Percentiles rank a stretch among this genome's conserved stretches.
Evolutionary conservation across 1,140 invertebrate genomes (phyloP).

Genomic region (Micrasema minimum): DNA sequence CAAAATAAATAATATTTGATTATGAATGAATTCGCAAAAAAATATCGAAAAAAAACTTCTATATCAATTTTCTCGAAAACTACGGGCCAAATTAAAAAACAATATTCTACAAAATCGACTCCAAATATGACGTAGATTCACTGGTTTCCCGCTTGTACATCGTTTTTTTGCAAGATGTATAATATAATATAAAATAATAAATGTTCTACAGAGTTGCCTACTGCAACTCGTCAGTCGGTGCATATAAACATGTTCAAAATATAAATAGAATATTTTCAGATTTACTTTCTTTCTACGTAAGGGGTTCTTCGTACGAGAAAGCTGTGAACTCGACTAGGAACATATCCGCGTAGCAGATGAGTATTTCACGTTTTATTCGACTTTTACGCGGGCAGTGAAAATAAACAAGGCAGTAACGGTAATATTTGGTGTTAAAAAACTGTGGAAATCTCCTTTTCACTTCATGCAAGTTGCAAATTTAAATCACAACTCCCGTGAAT

Average conservation of each 20-base stretch:
- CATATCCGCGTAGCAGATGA: background rate
- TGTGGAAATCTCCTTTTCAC: slow-evolving; percentile 3
- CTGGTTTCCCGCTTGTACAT: too few species aligned
- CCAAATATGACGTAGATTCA: too few species aligned
- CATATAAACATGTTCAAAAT: too few species aligned
- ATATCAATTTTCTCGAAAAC: too few species aligned
- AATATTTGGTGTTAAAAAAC: slow-evolving; percentile 16
- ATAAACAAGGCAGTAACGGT: slow-evolving; percentile 22
- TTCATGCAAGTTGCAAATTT: slow-evolving; percentile 3
- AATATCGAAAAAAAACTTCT: background rate
- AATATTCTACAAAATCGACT: too few species aligned
- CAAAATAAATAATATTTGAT: too few species aligned
- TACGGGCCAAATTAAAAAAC: too few species aligned
- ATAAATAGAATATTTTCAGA: too few species aligned
- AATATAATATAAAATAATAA: background rate
- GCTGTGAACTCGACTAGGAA: background rate
- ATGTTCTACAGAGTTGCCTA: background rate
- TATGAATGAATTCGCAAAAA: too few species aligned
- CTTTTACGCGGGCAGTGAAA: slow-evolving; percentile 3
- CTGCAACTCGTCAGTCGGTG: background rate
- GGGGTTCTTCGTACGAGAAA: slow-evolving; percentile 1
- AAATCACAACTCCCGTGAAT: slow-evolving; percentile 13
- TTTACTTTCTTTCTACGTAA: too few species aligned
- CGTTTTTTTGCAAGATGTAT: too few species aligned
- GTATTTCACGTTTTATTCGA: slow-evolving; percentile 19